Percentiles rank a stretch among this genome's conserved stretches.
Conservation (phyloP, 2,888 invertebrate species). For the Parthenolecanium corni region DNA sequence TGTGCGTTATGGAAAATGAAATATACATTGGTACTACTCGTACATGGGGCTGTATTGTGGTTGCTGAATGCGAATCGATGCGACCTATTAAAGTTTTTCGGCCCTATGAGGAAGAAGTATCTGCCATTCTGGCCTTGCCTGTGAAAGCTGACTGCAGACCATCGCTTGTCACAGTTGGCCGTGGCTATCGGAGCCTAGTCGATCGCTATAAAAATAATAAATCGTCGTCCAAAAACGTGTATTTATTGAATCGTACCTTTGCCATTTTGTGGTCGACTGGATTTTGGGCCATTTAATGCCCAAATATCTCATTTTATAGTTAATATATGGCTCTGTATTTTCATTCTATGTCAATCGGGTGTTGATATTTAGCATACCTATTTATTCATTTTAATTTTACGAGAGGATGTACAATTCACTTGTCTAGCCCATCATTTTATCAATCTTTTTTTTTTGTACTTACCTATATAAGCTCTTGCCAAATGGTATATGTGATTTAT, state of each 20-base stretch:
- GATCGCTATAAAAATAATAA: slow-evolving; percentile 26
- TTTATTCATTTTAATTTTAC: too few species aligned
- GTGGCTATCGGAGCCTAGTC: slow-evolving; percentile 69
- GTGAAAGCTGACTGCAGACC: slow-evolving; percentile 36
- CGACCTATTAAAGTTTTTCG: slow-evolving; percentile 85
- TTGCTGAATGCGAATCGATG: slow-evolving; percentile 67
- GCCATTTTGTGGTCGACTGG: slow-evolving; percentile 40
- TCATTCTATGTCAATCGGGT: too few species aligned
- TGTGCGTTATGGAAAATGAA: slow-evolving; percentile 54
- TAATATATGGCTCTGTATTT: too few species aligned
- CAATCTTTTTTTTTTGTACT: too few species aligned
- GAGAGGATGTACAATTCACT: too few species aligned
- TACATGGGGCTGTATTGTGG: slow-evolving; percentile 88
- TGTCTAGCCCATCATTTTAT: too few species aligned
- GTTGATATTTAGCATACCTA: too few species aligned
- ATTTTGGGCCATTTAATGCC: slow-evolving; percentile 19
- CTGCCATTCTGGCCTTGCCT: slow-evolving; percentile 41
- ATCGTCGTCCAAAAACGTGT: slow-evolving; percentile 28
- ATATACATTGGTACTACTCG: slow-evolving; percentile 87
- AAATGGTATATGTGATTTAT: too few species aligned
- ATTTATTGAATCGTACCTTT: slow-evolving; percentile 39
- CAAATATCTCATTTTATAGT: too few species aligned
- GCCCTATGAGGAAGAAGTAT: slow-evolving; percentile 72
- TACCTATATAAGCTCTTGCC: too few species aligned
- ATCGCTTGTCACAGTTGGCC: slow-evolving; percentile 61